Evolutionary conservation across 35 echinoderm and acorn worm genomes (phyloP), one percentile per base, ranked within the genome.

Genomic region (Nesometra sesokonis): DNA sequence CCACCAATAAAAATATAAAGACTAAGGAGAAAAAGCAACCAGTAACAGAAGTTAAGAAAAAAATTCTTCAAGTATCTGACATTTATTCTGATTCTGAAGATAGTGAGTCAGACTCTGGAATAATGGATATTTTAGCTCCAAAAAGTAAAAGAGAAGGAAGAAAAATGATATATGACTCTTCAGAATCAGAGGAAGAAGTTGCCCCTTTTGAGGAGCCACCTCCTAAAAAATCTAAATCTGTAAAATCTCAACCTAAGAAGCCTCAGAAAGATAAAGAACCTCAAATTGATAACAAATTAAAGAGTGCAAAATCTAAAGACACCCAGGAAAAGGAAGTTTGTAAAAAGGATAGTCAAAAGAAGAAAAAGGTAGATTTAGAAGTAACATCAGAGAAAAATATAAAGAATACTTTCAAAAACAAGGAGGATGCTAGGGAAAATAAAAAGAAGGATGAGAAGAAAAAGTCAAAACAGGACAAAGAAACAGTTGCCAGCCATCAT

Each of bases 281-380:
- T 23, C 78, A 81, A 83, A 35, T 78, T 33, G 85, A 93, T 57
- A 78, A 52, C 47, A 90, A 83, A 78, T 36, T 35, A 4, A 82
- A 91, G 80, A 76, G 78, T 39, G 80, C 46, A 36, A 83, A 89
- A 40, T 40, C 32, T 34, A 36, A 95, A 95, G 87, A 80, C 83
- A 67, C 80, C 87, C 40, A 91, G 87, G 52, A 84, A 89, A 38
- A 91, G 79, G 79, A 87, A 78, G 32, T 83, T 80, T 34, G 21
- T 27, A 80, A 87, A 57, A 46, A 36, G 29, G 77, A 86, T 32
- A 84, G 84, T 33, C 84, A 91, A 81, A 85, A 86, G 47, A 77
- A 21, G 32, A 85, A 77, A 81, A 81, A 87, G 77, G 84, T 79
- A 85, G 57, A 47, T 78, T 78, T 77, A 23, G 84, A 86, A 76